phyloP scores from a whole-genome alignment of 2,113 vertebrate genomes.

The Oreochromis tanganicae region DNA sequence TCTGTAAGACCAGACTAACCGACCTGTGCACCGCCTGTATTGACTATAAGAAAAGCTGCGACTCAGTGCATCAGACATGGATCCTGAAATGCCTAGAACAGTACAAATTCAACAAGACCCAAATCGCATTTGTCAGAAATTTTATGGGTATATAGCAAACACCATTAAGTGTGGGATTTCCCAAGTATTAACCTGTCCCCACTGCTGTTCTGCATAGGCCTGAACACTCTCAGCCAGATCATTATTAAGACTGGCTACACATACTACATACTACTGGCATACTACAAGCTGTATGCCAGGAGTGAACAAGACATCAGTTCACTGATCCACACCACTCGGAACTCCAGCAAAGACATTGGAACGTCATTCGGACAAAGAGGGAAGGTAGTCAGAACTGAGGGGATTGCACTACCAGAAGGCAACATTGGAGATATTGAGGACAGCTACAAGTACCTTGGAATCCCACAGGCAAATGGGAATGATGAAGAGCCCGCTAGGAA shows the following conservation, averaged over 20 bases:
- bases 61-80: not conserved
- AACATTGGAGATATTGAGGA: not conserved
- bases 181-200: not conserved
- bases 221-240: not conserved
- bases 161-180: not conserved
- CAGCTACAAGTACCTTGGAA: not conserved
- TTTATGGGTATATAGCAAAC: not conserved
- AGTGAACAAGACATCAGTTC: not conserved
- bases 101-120: not conserved
- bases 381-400: not conserved
- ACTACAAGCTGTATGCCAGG: not conserved
- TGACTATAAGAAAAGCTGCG: not conserved
- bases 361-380: not conserved
- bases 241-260: not conserved
- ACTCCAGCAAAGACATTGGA: not conserved
- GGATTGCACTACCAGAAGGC: rapidly evolving
- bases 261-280: not conserved
- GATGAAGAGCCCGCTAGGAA: rapidly evolving
- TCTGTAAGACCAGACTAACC: not conserved
- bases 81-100: not conserved
- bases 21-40: not conserved
- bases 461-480: not conserved
- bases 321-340: not conserved
- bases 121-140: not conserved
- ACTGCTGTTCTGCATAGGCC: not conserved